Evolutionary conservation across 2,888 invertebrate species (phyloP).

Genomic region (Phymatocera aterrima): DNA sequence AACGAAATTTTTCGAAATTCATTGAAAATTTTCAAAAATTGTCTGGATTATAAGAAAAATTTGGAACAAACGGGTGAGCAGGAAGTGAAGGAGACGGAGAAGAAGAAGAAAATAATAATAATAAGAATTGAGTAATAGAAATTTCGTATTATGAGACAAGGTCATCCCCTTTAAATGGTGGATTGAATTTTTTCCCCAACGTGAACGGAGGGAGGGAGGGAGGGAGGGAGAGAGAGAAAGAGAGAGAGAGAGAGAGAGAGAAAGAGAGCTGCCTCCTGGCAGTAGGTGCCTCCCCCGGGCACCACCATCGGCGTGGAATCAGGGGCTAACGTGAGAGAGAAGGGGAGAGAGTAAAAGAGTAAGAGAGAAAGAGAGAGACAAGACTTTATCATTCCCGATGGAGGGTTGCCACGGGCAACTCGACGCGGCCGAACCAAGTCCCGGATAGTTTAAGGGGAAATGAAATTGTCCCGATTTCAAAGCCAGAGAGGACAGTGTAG

Average conservation of each 20-base stretch:
- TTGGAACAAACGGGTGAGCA: too few relatives aligned
- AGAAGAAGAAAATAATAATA: too few relatives aligned
- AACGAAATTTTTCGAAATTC: too few relatives aligned
- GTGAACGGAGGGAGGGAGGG: constrained; percentile 2
- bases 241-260: constrained; percentile 10
- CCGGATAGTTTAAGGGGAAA: constrained; percentile 61
- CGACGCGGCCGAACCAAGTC: constrained; percentile 56
- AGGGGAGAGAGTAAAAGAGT: too few relatives aligned
- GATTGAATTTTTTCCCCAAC: constrained; percentile 70
- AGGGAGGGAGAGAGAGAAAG: constrained; percentile 13
- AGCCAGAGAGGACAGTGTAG: neutral
- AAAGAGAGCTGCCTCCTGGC: constrained; percentile 47
- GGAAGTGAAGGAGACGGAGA: too few relatives aligned
- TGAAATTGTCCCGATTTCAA: constrained; percentile 66
- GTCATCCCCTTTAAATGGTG: constrained; percentile 71
- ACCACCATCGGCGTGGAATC: constrained; percentile 44
- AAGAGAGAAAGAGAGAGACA: too few relatives aligned
- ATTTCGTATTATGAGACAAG: constrained; percentile 57
- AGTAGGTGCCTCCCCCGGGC: constrained; percentile 53
- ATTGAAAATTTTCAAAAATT: too few relatives aligned
- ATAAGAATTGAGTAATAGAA: neutral
- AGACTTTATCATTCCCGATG: constrained; percentile 65
- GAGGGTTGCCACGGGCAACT: constrained; percentile 73
- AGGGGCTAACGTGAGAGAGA: too few relatives aligned
- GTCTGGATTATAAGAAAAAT: too few relatives aligned